These are phyloP conservation scores for Pristionchus fissidentatus DNA, from an alignment of 2,888 invertebrate genomes.

Conservation along the genomic window DNA sequence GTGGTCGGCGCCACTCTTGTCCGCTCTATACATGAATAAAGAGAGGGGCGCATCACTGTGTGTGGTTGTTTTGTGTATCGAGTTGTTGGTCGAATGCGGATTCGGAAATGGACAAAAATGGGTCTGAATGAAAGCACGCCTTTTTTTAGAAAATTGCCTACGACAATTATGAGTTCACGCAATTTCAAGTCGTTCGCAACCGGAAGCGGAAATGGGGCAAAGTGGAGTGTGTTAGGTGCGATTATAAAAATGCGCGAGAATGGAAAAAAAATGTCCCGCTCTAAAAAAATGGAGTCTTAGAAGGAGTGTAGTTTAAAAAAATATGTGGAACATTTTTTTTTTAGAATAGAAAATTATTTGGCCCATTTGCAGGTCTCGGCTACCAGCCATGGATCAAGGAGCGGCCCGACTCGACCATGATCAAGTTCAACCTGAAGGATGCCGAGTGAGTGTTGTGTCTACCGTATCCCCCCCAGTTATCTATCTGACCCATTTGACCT, in stretches of 20 bases:
- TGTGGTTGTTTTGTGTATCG: no score
- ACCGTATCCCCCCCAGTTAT: no score
- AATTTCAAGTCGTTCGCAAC: no score
- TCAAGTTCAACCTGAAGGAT: conserved; percentile 86
- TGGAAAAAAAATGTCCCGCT: no score
- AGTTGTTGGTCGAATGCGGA: no score
- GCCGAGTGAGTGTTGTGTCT: conserved; percentile 51
- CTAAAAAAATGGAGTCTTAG: no score
- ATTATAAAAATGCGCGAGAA: no score
- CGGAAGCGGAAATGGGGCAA: conserved; percentile 20
- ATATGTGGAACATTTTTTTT: background rate
- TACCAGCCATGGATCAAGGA: conserved; percentile 95
- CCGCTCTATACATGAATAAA: conserved; percentile 25
- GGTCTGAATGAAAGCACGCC: no score
- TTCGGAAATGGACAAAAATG: no score
- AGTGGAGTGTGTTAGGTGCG: background rate
- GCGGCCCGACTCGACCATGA: conserved; percentile 94
- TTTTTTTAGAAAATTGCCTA: no score
- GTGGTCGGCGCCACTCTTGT: background rate
- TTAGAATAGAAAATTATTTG: background rate
- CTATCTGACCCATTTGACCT: no score
- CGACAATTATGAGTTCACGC: conserved; percentile 23
- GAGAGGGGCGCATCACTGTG: background rate
- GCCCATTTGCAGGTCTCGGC: conserved; percentile 85
- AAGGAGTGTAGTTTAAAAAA: background rate